These are phyloP conservation scores for Trichomalopsis sarcophagae DNA, from an alignment of 1,140 invertebrate genomes.

Conservation along the genomic window DNA sequence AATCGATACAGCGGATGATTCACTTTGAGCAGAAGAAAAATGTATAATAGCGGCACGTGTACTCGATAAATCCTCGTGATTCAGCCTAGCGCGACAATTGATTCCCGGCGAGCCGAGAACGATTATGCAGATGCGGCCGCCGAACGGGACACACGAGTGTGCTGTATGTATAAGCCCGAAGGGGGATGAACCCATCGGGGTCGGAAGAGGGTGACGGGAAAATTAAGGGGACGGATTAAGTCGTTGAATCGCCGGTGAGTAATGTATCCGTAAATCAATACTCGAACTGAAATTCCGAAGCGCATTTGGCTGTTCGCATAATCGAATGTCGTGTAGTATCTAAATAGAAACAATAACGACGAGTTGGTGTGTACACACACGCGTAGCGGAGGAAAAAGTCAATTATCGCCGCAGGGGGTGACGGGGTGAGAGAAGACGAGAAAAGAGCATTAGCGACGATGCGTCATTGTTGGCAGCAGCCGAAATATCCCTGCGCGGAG, in stretches of 20 bases:
- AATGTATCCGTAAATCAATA: not conserved
- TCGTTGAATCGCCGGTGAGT: not conserved
- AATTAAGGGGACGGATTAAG: constrained; percentile 30
- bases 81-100: not conserved
- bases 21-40: not conserved
- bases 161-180: not conserved
- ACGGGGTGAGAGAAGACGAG: not conserved
- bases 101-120: not conserved
- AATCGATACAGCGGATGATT: not conserved
- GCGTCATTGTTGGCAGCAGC: not conserved
- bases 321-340: not conserved
- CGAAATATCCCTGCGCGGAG: constrained; percentile 28
- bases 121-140: constrained; percentile 22
- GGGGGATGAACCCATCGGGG: not conserved
- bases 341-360: too few species aligned
- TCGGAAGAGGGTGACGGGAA: not conserved
- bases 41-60: not conserved
- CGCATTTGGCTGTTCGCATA: not conserved
- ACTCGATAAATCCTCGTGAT: constrained; percentile 1
- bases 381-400: not conserved
- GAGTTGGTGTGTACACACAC: too few species aligned
- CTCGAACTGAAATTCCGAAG: not conserved
- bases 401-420: not conserved
- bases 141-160: not conserved
- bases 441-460: not conserved